phyloP scores from a whole-genome alignment of 2,113 vertebrate genomes.

The Tupaia chinensis region DNA sequence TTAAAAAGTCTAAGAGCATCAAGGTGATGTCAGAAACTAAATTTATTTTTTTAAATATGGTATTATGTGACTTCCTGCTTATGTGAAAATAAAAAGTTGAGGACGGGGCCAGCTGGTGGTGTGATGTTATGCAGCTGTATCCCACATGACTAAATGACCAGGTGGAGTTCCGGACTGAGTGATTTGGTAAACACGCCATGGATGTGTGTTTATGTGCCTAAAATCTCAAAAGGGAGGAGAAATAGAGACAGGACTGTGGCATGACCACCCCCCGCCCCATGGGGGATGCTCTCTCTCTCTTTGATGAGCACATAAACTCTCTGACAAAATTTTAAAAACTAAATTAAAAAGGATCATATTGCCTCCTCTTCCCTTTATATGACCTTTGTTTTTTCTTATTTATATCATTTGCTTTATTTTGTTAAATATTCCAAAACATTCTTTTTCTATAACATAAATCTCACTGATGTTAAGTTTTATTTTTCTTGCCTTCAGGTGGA shows the following conservation, averaged over 20 bases:
- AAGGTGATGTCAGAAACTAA: background rate
- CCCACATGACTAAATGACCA: too few species aligned
- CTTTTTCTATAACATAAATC: background rate
- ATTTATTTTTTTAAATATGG: background rate
- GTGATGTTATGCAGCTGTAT: too few species aligned
- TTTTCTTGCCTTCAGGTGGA: background rate
- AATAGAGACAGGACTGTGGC: too few species aligned
- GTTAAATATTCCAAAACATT: background rate
- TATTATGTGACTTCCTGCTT: background rate
- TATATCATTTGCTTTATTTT: background rate
- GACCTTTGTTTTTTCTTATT: background rate
- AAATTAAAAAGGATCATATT: background rate
- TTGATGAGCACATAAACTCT: too few species aligned
- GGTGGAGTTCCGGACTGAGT: too few species aligned
- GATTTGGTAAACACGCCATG: too few species aligned
- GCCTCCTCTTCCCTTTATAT: background rate
- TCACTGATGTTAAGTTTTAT: background rate
- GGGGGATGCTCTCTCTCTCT: too few species aligned
- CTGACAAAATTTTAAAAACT: too few species aligned
- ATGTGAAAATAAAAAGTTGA: background rate
- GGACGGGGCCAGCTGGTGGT: too few species aligned
- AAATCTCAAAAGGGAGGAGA: too few species aligned
- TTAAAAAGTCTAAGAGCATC: background rate
- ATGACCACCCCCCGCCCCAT: too few species aligned
- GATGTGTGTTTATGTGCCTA: too few species aligned